Base-by-base conservation (phyloP, 2,797 vertebrate genomes). In the Epinephelus awoara region DNA sequence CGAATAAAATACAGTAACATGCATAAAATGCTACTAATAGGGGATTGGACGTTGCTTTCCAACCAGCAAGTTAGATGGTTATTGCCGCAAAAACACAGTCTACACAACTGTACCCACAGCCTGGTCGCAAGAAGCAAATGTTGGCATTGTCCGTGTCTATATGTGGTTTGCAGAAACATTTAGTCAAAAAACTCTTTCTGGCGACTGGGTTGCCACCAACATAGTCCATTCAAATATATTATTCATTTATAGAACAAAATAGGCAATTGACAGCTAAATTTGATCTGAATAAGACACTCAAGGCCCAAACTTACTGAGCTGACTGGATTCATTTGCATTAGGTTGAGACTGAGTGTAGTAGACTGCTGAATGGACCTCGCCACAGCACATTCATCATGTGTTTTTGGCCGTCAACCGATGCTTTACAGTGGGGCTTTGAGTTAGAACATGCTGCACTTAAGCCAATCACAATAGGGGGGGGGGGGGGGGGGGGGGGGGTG, bases 341-440 rank as follows among this genome's bases (percentile, higher is more conserved):
- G 8, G 0, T n/a, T 17, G 27, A 82, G 71, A 76, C 25, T 54
- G n/a, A 66, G 64, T 47, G 68, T 19, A 19, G 10, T 4, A 18
- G 17, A 29, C 66, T 66, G 52, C 68, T 17, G 51, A 80, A 54
- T 38, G 62, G 64, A 23, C 46, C n/a, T 66, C 14, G 4, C 52
- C 12, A 29, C 11, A 23, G 25, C 67, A 29, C 78, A 87, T 80
- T 68, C 67, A 75, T 80, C 80, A 84, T 44, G 34, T 34, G 7
- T 6, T 34, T 34, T 6, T 46, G 12, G 17, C 63, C 5, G 4
- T 40, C 68, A 56, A 10, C 4, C 0, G 27, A 27, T 13, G 75
- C 69, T 50, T 58, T 42, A 18, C 44, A 50, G 67, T 9, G 52
- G 23, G 23, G 2, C 23, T 23, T 23, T 23, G 23, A 23, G 23